A percentile compares a stretch with the other conserved stretches of the same genome.
Evolutionary conservation across 2,888 invertebrate species (phyloP).

Genomic region (Dendrolimus pini): DNA sequence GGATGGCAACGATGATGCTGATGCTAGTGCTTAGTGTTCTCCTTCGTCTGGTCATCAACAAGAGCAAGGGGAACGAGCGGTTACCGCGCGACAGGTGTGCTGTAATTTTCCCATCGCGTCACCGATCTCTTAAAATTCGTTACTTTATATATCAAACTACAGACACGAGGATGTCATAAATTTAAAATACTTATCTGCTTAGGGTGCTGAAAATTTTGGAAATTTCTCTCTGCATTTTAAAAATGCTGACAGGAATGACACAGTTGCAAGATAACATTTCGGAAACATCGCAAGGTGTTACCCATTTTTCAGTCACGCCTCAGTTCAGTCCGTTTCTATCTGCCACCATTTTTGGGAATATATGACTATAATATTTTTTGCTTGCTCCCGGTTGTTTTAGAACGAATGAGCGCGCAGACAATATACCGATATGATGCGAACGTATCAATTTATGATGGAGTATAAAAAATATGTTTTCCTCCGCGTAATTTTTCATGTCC

Average conservation of each 20-base stretch:
- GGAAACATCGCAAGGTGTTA: conserved; percentile 52
- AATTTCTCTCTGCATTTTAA: conserved; percentile 2
- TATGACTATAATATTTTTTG: conserved; percentile 44
- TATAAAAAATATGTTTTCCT: conserved; percentile 1
- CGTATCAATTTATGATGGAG: conserved; percentile 20
- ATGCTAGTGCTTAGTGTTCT: too few relatives aligned
- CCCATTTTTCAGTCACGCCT: conserved; percentile 57
- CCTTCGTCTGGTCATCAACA: too few relatives aligned
- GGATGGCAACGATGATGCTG: too few relatives aligned
- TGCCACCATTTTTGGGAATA: conserved; percentile 37
- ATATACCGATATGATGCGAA: conserved; percentile 28
- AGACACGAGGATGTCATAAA: too few relatives aligned
- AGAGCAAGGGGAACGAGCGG: too few relatives aligned
- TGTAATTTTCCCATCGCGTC: too few relatives aligned
- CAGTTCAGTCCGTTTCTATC: conserved; percentile 41
- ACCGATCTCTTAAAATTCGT: too few relatives aligned
- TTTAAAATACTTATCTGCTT: too few relatives aligned
- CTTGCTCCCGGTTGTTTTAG: conserved; percentile 31
- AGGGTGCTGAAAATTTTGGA: conserved; percentile 9
- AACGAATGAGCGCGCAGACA: conserved; percentile 24
- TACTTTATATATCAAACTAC: too few relatives aligned
- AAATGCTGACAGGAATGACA: conserved; percentile 26
- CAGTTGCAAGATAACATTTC: conserved; percentile 37
- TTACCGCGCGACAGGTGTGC: too few relatives aligned
- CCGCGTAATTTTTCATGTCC: neutral